These are phyloP conservation scores for Salticus scenicus DNA, from an alignment of 2,888 invertebrate genomes.

Conservation along the genomic window DNA sequence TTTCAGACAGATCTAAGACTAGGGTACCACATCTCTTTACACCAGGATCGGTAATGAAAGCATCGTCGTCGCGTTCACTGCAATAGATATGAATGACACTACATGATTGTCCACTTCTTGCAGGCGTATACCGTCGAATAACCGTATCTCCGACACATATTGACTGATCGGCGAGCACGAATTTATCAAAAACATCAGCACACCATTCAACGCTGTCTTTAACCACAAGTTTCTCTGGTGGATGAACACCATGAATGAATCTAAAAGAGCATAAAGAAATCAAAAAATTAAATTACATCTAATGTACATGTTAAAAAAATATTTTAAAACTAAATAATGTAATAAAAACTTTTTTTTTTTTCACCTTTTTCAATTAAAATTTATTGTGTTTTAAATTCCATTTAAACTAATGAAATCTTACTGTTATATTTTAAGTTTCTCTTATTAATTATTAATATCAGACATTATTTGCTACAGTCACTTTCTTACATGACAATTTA, in stretches of 20 bases:
- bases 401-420: too few species aligned
- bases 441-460: too few species aligned
- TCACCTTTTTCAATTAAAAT: too few species aligned
- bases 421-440: too few species aligned
- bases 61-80: conserved; percentile 76
- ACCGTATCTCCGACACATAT: conserved; percentile 78
- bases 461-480: too few species aligned
- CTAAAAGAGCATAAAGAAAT: too few species aligned
- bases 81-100: conserved; percentile 79
- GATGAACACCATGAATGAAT: conserved; percentile 77
- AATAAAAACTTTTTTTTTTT: too few species aligned
- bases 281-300: too few species aligned
- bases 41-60: conserved; percentile 78
- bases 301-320: too few species aligned
- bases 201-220: conserved; percentile 79
- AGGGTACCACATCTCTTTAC: conserved; percentile 78
- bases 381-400: too few species aligned
- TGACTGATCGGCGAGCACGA: conserved; percentile 78
- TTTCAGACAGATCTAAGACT: conserved; percentile 76
- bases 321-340: too few species aligned
- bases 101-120: conserved; percentile 77
- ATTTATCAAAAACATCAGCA: conserved; percentile 79
- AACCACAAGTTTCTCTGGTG: conserved; percentile 77
- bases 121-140: conserved; percentile 79
- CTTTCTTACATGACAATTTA: too few species aligned